Evolutionary conservation across 2,113 vertebrate species (phyloP).

Genomic region (Etia nguti): DNA sequence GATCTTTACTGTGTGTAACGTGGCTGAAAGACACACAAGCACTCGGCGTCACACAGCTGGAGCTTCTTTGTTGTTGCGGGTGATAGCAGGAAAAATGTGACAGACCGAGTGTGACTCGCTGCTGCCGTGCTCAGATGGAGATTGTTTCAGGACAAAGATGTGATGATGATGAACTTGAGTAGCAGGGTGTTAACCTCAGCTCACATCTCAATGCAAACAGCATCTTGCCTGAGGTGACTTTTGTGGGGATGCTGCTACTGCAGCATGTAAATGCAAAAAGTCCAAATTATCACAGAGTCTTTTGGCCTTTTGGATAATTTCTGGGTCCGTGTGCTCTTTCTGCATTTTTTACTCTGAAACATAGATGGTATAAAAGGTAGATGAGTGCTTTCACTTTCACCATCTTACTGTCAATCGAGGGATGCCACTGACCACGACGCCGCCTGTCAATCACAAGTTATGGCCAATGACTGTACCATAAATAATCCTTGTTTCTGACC

Average conservation of each 20-base stretch:
- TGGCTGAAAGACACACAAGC: background rate
- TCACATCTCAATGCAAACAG: background rate
- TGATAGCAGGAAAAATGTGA: background rate
- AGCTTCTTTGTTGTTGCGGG: background rate
- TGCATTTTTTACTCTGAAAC: background rate
- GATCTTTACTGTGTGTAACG: background rate
- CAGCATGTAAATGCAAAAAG: background rate
- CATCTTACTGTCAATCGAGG: accelerated
- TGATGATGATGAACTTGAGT: background rate
- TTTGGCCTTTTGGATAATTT: background rate
- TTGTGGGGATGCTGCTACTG: background rate
- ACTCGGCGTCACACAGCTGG: background rate
- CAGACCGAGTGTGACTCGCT: background rate
- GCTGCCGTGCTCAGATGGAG: background rate
- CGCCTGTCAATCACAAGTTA: background rate
- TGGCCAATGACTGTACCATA: background rate
- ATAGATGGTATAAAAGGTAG: background rate
- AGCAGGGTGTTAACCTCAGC: background rate
- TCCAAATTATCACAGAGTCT: accelerated
- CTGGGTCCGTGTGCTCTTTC: background rate
- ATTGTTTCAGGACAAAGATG: background rate
- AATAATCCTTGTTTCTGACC: background rate
- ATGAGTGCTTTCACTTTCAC: background rate
- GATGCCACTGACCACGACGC: background rate
- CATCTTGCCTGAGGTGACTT: background rate